Conservation (phyloP, 2,797 vertebrate genomes). For the Carcharodon carcharias region DNA sequence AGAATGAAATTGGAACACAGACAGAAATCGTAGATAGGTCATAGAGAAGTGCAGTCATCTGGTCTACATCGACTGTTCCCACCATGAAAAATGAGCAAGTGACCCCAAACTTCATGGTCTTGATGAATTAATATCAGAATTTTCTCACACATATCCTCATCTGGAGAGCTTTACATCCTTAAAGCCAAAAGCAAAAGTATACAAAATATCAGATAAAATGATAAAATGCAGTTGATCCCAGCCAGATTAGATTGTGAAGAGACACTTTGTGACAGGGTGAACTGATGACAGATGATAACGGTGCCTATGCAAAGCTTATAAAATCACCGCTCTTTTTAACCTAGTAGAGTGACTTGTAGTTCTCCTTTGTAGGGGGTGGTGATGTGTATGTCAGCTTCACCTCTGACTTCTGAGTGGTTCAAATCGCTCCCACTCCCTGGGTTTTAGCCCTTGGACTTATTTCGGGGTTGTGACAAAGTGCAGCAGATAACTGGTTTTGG, state of each 20-base stretch:
- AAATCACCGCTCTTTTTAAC: background rate
- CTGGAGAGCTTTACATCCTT: background rate
- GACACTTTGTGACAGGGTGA: background rate
- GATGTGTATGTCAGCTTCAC: no score
- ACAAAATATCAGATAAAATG: background rate
- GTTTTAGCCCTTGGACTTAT: no score
- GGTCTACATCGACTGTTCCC: background rate
- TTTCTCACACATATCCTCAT: conserved; percentile 23
- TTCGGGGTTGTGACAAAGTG: no score
- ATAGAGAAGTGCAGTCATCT: conserved; percentile 38
- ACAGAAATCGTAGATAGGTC: conserved; percentile 56
- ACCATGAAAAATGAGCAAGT: conserved; percentile 19
- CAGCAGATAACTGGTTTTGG: no score
- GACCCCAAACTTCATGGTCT: conserved; percentile 18
- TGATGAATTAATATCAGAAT: conserved; percentile 23
- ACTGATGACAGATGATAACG: background rate
- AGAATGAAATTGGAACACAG: conserved; percentile 51
- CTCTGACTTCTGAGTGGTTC: no score
- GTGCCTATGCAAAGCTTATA: background rate
- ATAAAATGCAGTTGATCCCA: background rate
- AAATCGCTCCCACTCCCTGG: no score
- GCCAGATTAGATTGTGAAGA: background rate
- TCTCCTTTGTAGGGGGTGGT: background rate
- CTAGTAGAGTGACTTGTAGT: background rate
- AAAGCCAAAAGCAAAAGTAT: background rate